Evolutionary conservation across 2,888 invertebrate genomes (phyloP), one percentile per base, ranked within the genome.

Genomic region (Cosmopolites sordidus): DNA sequence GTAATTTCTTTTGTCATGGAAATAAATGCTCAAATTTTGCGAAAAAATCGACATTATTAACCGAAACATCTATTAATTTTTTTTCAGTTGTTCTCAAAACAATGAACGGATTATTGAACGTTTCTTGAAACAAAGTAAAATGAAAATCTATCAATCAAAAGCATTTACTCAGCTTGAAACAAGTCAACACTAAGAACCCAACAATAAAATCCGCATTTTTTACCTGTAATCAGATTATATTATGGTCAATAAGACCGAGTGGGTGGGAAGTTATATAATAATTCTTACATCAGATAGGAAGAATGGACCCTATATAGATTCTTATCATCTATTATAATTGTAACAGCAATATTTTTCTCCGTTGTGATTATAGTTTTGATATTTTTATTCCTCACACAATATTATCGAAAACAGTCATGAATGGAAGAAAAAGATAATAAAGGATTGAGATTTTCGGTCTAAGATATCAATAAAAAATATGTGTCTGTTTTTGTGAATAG

Each of bases 161-260:
- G n/a, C n/a, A 22, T 22, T 22, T 22, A 16, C 50, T 12, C 46
- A 51, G 50, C 38, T 50, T 51, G 51, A 53, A 48, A 48, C 18
- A 50, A 39, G 48, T 55, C 55, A 55, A 29, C 55, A 48, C 51
- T 29, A 43, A 43, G 29, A 38, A 14, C 16, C 4, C 15, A 55
- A 55, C 51, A 55, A 55, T 47, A 22, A 42, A 42, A 27, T 39
- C 42, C 22, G 41, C 41, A 42, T 55, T 55, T 55, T 55, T 55
- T 47, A 51, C 40, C 17, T 38, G 6, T 51, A 51, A 55, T 55
- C 55, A 55, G 55, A 55, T 55, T 55, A 54, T 46, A 51, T 55
- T 48, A 55, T 3, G 54, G 54, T 50, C 49, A 54, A 45, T 54
- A 50, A 54, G 46, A 50, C 16, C 16, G 43, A 47, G 55, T 55